Evolutionary conservation across 1,140 invertebrate genomes (phyloP), one percentile per base, ranked within the genome.

Genomic region (Brachionus paranguensis): DNA sequence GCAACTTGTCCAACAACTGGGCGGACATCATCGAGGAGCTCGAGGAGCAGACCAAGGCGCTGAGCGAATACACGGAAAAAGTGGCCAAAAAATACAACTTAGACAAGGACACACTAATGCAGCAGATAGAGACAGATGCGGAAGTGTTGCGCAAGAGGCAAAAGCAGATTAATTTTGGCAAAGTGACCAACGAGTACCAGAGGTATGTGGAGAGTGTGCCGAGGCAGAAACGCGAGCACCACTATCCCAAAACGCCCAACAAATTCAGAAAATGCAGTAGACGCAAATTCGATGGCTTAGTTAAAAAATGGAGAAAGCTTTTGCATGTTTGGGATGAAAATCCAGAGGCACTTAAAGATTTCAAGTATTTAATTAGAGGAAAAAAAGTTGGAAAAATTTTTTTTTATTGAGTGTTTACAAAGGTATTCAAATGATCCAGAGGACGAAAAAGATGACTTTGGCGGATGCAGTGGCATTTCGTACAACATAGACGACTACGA

Each of bases 101-200:
- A 2, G 78, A 81, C 17, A 68, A 64, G 20, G 50, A 81, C 2
- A 27, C 33, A 1, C 12, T 81, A 29, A 64, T 45, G 64, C n/a
- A 81, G 14, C 33, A 81, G 20, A 81, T 85, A 43, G 88, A 88
- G 90, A 92, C 91, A 43, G 94, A 96, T 91, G 91, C 92, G 14
- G 88, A 85, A 20, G 89, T 94, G 10, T 87, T 97, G 84, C 88
- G 91, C 43, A 91, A 95, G 84, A 91, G 95, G 81, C 94, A 96
- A 87, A 97, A 96, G 89, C 94, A 96, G 89, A 95, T 97, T 88
- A 94, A 96, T 88, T 96, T 95, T 91, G 96, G 96, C 24, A 97
- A 96, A 91, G 96, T 96, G 87, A 97, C 95, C 11, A 89, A 93
- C 84, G 94, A 94, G 50, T 97, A 97, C 89, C 92, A 94, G 78